These are phyloP conservation scores for Rhinogobio ventralis DNA, from an alignment of 2,797 vertebrate species.

Conservation along the genomic window DNA sequence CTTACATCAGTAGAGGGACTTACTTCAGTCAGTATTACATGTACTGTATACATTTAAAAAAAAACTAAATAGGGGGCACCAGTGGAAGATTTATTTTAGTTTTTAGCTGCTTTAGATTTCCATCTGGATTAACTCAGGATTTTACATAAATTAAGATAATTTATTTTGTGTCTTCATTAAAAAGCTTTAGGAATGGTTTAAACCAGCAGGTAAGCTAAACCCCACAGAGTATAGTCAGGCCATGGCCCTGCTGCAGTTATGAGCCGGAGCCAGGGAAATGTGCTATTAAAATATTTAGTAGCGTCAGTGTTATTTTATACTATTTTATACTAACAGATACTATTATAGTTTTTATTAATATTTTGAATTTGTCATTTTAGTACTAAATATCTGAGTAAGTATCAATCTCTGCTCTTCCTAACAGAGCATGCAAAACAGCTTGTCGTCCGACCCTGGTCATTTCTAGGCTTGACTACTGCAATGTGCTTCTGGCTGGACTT, in stretches of 20 bases:
- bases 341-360: too few relatives aligned
- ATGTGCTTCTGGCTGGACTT: too few relatives aligned
- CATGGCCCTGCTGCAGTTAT: background rate
- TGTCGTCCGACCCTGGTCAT: too few relatives aligned
- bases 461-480: too few relatives aligned
- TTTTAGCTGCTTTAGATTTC: background rate
- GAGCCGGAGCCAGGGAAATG: slow-evolving; percentile 25
- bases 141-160: background rate
- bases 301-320: background rate
- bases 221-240: background rate
- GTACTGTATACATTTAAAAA: background rate
- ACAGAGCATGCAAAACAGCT: too few relatives aligned
- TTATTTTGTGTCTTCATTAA: background rate
- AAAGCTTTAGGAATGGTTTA: background rate
- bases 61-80: background rate
- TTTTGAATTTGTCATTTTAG: too few relatives aligned
- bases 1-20: too few relatives aligned
- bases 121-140: background rate
- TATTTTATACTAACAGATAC: too few relatives aligned
- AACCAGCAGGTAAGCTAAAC: background rate
- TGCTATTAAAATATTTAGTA: slow-evolving; percentile 35
- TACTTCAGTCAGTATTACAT: too few relatives aligned
- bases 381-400: too few relatives aligned
- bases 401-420: too few relatives aligned
- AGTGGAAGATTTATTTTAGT: background rate